Percentiles rank a stretch among this genome's conserved stretches.
These are phyloP conservation scores for Cephalopachus bancanus DNA, from an alignment of 2,797 vertebrate species.

Conservation along the genomic window DNA sequence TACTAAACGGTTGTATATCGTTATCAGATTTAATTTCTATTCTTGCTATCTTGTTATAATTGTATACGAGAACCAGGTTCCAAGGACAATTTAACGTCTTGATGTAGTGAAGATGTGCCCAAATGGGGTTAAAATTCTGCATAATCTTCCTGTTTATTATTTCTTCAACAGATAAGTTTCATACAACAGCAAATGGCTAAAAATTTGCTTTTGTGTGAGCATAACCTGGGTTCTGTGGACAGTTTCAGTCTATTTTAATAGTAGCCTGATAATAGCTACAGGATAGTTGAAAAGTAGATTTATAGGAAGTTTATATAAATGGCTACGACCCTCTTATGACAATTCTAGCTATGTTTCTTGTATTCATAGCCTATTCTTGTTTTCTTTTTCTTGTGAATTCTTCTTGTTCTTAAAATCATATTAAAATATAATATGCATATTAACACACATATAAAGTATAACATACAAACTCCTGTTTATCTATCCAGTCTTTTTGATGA, in stretches of 20 bases:
- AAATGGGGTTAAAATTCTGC: conserved; percentile 59
- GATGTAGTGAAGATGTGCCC: background rate
- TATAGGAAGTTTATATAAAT: background rate
- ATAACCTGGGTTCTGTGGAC: background rate
- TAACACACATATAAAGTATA: background rate
- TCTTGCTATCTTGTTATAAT: conserved; percentile 75
- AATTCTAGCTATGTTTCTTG: background rate
- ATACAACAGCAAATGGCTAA: background rate
- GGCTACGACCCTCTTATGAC: conserved; percentile 14
- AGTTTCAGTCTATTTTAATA: conserved; percentile 29
- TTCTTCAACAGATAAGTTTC: conserved; percentile 50
- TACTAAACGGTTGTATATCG: conserved; percentile 51
- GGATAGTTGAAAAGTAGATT: conserved; percentile 42
- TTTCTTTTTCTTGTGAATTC: background rate
- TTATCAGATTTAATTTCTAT: conserved; percentile 78
- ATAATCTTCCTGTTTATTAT: conserved; percentile 68
- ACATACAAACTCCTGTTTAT: background rate
- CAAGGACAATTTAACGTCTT: conserved; percentile 76
- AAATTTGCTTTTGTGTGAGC: background rate
- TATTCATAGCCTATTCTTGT: background rate
- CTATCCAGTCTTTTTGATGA: background rate
- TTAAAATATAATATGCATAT: background rate
- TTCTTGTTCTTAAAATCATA: background rate
- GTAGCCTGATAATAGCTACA: conserved; percentile 29
- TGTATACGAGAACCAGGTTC: conserved; percentile 53